Base-by-base conservation (phyloP, 2,113 vertebrate genomes). In the Rhynchomys soricoides region DNA sequence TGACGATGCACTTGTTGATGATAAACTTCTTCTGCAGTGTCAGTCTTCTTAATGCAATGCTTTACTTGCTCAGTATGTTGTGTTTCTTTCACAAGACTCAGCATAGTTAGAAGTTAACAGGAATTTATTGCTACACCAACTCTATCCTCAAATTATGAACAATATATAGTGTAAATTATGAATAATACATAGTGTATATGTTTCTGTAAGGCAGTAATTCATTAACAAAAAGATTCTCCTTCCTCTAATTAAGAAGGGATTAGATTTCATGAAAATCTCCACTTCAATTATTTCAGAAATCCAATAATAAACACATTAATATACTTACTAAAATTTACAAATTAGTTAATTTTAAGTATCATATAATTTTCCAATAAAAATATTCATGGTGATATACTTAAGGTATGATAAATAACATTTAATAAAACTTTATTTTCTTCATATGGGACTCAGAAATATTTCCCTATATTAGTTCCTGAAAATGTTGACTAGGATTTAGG, bases 81-180 rank as follows among this genome's bases (percentile, higher is more conserved):
- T 26, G 43, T 16, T 45, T 34, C 21, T n/a, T 66, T 37, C 34
- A 71, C 7, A 40, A 37, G 16, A 15, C 12, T 70, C 71, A 22
- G 6, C 3, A 52, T 6, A 24, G 22, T 26, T 6, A 55, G 13
- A 12, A n/a, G 70, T 7, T 26, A 70, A n/a, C 7, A 0, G 1
- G 19, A 6, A 7, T 70, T 87, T 12, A 71, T 52, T n/a, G 64
- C 1, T 70, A 0, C 0, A 70, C 31, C 7, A n/a, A 86, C 21
- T 68, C 45, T 43, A 5, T 34, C 15, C 31, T 34, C 57, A 3
- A 50, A 50, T 57, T 91, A 21, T 82, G 8, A 90, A 48, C 13
- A 91, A 74, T 82, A 19, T 31, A 55, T 40, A 73, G 29, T 22
- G 8, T 62, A 2, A 48, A 57, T 55, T 91, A 13, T 87, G 11